Conservation (phyloP, 1,140 invertebrate species). For the Oryzaephilus surinamensis region DNA sequence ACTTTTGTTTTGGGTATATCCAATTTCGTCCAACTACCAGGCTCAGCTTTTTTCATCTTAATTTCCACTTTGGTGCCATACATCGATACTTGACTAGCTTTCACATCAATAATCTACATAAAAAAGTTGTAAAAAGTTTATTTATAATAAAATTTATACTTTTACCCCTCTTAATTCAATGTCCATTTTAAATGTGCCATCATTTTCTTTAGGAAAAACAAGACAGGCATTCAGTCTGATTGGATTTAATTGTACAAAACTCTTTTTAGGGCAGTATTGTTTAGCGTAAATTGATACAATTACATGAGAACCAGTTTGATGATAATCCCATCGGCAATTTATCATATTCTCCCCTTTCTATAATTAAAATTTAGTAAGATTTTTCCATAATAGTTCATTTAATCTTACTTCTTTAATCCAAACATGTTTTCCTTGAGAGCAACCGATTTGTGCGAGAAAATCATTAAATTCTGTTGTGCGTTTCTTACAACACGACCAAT, state of each 20-base stretch:
- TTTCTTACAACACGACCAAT: slow-evolving; percentile 92
- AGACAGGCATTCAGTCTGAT: slow-evolving; percentile 67
- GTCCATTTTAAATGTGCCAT: slow-evolving; percentile 66
- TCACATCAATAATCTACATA: slow-evolving; percentile 57
- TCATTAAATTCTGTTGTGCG: slow-evolving; percentile 87
- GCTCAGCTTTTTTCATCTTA: slow-evolving; percentile 77
- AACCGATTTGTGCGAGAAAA: slow-evolving; percentile 84
- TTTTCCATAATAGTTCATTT: slow-evolving; percentile 15
- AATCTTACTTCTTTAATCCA: slow-evolving; percentile 67
- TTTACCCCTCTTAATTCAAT: slow-evolving; percentile 75
- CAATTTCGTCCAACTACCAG: slow-evolving; percentile 69
- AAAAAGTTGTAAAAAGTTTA: slow-evolving; percentile 16
- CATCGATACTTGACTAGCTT: slow-evolving; percentile 64
- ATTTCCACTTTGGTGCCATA: slow-evolving; percentile 92
- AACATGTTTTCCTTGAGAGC: slow-evolving; percentile 68
- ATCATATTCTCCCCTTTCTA: slow-evolving; percentile 44
- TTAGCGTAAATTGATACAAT: slow-evolving; percentile 86
- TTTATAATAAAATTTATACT: slow-evolving; percentile 8
- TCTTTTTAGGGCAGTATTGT: slow-evolving; percentile 69
- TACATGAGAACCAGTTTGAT: slow-evolving; percentile 75
- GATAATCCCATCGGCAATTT: slow-evolving; percentile 85
- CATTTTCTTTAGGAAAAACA: slow-evolving; percentile 66
- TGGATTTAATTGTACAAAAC: slow-evolving; percentile 72
- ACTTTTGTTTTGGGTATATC: slow-evolving; percentile 43
- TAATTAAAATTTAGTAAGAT: slow-evolving; percentile 19